Evolutionary conservation across 64 coral and sea anemone species (phyloP).

Genomic region (Montipora cactus): DNA sequence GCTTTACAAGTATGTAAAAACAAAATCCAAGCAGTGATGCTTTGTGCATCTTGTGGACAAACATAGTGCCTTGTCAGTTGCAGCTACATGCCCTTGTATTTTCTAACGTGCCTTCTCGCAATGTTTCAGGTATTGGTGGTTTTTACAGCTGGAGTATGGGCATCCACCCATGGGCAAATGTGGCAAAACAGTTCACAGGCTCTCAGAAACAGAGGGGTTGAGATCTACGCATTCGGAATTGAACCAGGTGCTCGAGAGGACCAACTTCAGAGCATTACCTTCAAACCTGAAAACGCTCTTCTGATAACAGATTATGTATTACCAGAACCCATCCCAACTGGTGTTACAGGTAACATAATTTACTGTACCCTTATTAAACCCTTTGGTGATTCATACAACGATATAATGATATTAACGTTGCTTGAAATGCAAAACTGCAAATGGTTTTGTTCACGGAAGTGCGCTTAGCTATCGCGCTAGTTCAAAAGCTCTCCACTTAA

Average conservation of each 20-base stretch:
- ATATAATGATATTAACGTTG: too few species aligned
- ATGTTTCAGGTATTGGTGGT: constrained; percentile 11
- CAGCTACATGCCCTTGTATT: background rate
- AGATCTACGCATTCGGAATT: constrained; percentile 1
- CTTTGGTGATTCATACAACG: too few species aligned
- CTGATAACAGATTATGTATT: background rate
- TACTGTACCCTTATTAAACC: too few species aligned
- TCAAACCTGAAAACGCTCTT: too few species aligned
- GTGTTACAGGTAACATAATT: background rate
- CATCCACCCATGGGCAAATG: background rate
- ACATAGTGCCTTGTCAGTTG: too few species aligned
- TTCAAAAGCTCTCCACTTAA: too few species aligned
- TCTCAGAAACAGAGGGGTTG: background rate
- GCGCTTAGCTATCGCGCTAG: too few species aligned
- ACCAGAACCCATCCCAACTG: background rate
- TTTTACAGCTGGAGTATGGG: constrained; percentile 25
- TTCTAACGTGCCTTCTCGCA: background rate
- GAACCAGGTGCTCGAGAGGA: constrained; percentile 3
- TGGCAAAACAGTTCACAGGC: background rate
- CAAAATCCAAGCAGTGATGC: too few species aligned
- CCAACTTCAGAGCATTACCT: constrained; percentile 14
- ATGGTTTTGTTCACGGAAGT: too few species aligned
- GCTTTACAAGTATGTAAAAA: too few species aligned
- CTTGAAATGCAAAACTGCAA: too few species aligned
- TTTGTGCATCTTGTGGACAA: too few species aligned